These are phyloP conservation scores for Drosophila baimaii DNA, from an alignment of 1,140 invertebrate genomes.

Conservation along the genomic window DNA sequence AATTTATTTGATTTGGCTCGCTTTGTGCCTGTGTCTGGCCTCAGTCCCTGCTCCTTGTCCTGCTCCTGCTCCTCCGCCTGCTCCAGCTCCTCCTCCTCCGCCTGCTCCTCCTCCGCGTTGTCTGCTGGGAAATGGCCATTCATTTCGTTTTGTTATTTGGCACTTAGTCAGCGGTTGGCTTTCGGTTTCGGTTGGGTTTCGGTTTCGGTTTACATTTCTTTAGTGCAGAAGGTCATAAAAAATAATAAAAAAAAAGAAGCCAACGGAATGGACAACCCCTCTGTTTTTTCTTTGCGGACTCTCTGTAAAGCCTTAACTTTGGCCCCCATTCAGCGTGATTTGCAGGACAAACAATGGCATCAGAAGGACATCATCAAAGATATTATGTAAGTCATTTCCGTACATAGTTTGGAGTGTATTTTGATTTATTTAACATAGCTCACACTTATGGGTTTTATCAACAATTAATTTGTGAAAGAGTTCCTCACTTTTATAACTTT, in stretches of 20 bases:
- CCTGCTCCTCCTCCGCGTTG: not conserved
- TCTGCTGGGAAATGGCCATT: conserved; percentile 41
- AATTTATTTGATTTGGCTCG: conserved; percentile 71
- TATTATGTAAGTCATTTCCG: conserved; percentile 48
- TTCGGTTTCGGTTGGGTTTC: conserved; percentile 26
- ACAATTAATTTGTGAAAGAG: not conserved
- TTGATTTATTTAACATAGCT: not conserved
- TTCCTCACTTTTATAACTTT: not conserved
- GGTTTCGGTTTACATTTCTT: conserved; percentile 42
- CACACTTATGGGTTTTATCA: not conserved
- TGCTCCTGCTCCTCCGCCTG: not conserved
- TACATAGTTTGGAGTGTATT: not conserved
- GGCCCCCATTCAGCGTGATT: conserved; percentile 1
- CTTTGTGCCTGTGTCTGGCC: conserved; percentile 8
- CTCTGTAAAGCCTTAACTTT: not conserved
- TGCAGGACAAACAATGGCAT: conserved; percentile 28
- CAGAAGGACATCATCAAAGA: conserved; percentile 24
- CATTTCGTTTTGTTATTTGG: conserved; percentile 69
- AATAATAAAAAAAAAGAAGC: conserved; percentile 63
- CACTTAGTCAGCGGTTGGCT: conserved; percentile 53
- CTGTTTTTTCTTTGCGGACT: no score
- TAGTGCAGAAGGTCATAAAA: conserved; percentile 51
- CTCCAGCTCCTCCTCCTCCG: not conserved
- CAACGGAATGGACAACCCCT: conserved; percentile 27
- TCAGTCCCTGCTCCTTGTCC: conserved; percentile 2